Conservation (phyloP, 2,113 vertebrate species). For the Leptobrachium leishanense region DNA sequence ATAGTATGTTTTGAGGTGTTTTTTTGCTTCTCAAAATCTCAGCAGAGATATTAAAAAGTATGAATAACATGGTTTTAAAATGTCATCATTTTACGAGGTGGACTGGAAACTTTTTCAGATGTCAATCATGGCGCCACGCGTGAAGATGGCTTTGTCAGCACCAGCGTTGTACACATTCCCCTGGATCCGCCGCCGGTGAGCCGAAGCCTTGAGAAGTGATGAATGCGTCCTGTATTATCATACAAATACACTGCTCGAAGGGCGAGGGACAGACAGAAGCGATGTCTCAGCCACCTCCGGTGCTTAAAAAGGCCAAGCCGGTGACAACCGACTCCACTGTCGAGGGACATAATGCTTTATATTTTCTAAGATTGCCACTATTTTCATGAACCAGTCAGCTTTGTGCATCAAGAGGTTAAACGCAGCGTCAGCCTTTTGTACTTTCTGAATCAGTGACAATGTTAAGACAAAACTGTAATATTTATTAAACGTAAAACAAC, state of each 20-base stretch:
- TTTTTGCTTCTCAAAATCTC: neutral
- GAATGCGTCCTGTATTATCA: neutral
- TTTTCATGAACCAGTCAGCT: too few species aligned
- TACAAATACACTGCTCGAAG: neutral
- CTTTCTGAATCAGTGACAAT: too few species aligned
- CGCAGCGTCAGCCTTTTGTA: too few species aligned
- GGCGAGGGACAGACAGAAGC: neutral
- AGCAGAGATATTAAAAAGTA: slow-evolving; percentile 30
- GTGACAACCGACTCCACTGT: too few species aligned
- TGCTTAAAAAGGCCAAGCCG: too few species aligned
- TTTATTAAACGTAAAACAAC: too few species aligned
- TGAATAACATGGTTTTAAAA: slow-evolving; percentile 33
- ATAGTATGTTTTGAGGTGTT: too few species aligned
- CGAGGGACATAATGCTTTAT: too few species aligned
- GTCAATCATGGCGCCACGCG: slow-evolving; percentile 21
- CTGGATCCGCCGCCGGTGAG: slow-evolving; percentile 18
- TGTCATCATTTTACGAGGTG: slow-evolving; percentile 14
- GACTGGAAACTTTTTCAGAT: slow-evolving; percentile 15
- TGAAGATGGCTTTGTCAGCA: slow-evolving; percentile 39
- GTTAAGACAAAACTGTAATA: too few species aligned
- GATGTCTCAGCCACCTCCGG: too few species aligned
- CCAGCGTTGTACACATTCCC: slow-evolving; percentile 16
- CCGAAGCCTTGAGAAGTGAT: slow-evolving; percentile 8
- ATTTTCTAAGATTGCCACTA: too few species aligned
- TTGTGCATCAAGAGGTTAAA: too few species aligned